phyloP scores from a whole-genome alignment of 2,113 vertebrate species.

The Anarhynchus alexandrinus region DNA sequence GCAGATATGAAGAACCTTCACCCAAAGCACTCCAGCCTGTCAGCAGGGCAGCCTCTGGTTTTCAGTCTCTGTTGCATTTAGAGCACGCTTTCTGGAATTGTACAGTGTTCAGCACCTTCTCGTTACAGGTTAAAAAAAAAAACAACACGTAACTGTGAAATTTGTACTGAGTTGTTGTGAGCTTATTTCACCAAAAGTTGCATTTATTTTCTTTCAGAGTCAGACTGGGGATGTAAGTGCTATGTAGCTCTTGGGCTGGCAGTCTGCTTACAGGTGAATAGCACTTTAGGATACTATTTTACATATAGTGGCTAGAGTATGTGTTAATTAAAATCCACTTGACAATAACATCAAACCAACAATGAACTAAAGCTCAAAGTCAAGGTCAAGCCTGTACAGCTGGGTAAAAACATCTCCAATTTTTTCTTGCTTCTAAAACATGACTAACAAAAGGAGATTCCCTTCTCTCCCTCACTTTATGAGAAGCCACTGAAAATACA shows the following conservation, averaged over 20 bases:
- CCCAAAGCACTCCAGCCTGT: background rate
- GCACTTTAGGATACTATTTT: background rate
- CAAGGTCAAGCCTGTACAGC: background rate
- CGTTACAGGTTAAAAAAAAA: accelerated
- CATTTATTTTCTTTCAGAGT: background rate
- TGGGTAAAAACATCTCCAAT: background rate
- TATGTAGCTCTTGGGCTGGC: background rate
- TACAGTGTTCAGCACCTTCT: background rate
- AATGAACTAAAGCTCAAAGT: background rate
- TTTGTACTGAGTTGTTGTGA: background rate
- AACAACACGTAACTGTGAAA: background rate
- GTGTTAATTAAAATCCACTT: background rate
- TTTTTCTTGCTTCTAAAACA: background rate
- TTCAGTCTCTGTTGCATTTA: background rate
- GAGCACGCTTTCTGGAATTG: background rate
- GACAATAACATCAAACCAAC: background rate
- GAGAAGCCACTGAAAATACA: conserved; percentile 25
- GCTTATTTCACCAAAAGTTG: background rate
- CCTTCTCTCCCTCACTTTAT: background rate
- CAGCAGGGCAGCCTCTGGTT: background rate
- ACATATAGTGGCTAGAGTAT: background rate
- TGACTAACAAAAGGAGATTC: background rate
- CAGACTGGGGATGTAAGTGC: accelerated
- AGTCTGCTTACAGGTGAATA: background rate
- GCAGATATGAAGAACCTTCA: background rate